Conservation (phyloP, 2,888 invertebrate species). For the Dermolepida albohirtum region DNA sequence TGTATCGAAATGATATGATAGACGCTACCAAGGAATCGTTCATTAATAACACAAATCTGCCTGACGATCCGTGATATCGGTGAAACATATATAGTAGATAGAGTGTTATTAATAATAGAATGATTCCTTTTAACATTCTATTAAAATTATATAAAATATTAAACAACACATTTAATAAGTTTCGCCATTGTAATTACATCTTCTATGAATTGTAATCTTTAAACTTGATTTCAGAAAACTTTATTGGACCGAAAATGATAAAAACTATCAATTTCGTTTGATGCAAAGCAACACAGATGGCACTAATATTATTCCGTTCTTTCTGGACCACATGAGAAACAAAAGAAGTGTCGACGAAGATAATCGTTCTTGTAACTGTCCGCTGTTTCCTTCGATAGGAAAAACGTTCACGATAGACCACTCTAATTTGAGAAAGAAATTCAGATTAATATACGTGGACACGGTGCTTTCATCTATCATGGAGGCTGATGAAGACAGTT, state of each 20-base stretch:
- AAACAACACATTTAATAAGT: too few relatives aligned
- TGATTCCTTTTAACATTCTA: too few relatives aligned
- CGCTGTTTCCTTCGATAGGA: conserved; percentile 72
- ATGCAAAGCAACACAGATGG: conserved; percentile 75
- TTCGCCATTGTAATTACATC: too few relatives aligned
- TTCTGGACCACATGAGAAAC: conserved; percentile 58
- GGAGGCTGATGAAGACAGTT: conserved; percentile 75
- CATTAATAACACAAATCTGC: too few relatives aligned
- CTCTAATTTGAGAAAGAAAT: conserved; percentile 66
- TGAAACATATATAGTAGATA: too few relatives aligned
- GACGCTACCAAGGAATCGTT: too few relatives aligned
- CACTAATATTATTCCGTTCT: conserved; percentile 69
- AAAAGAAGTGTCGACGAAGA: conserved; percentile 53
- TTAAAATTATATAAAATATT: too few relatives aligned
- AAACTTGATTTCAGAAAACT: conserved; percentile 67
- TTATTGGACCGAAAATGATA: conserved; percentile 80
- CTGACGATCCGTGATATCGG: too few relatives aligned
- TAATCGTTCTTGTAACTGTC: conserved; percentile 72
- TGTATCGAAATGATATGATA: too few relatives aligned
- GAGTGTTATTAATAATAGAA: too few relatives aligned
- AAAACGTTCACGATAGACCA: conserved; percentile 77
- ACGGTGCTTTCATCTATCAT: conserved; percentile 71
- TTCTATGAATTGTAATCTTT: too few relatives aligned
- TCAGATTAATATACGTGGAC: conserved; percentile 75
- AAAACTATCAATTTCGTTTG: conserved; percentile 69